These are phyloP conservation scores for Agrilus biguttatus DNA, from an alignment of 2,888 invertebrate species.

Conservation along the genomic window DNA sequence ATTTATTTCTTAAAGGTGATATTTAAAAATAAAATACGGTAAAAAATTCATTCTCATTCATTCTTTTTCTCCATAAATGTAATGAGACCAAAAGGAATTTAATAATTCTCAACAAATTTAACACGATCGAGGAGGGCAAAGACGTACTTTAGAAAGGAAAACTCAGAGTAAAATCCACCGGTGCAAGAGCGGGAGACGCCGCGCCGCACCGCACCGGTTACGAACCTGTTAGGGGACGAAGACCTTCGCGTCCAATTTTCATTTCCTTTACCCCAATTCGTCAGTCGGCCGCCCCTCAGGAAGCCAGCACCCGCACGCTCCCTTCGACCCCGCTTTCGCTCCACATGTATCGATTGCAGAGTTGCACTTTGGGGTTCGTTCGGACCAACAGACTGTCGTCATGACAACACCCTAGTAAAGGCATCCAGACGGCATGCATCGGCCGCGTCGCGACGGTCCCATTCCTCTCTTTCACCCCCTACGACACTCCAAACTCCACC, in stretches of 20 bases:
- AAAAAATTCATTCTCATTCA: too few species aligned
- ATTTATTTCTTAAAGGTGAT: too few species aligned
- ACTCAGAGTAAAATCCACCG: too few species aligned
- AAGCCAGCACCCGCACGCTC: slow-evolving; percentile 6
- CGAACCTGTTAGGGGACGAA: slow-evolving; percentile 2
- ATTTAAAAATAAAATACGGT: too few species aligned
- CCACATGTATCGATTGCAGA: slow-evolving; percentile 17
- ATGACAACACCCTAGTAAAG: slow-evolving; percentile 31
- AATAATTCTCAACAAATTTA: too few species aligned
- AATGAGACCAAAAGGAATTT: too few species aligned
- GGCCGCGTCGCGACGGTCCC: slow-evolving; percentile 8
- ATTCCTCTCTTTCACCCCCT: slow-evolving; percentile 4
- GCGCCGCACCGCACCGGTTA: too few species aligned
- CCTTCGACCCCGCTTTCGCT: neutral
- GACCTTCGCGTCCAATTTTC: slow-evolving; percentile 4
- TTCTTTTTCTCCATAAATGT: too few species aligned
- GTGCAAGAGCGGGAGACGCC: neutral
- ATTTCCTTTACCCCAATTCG: slow-evolving; percentile 13
- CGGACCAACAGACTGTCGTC: slow-evolving; percentile 21
- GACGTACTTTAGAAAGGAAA: too few species aligned
- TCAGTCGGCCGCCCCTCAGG: slow-evolving; percentile 9
- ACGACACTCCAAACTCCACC: neutral
- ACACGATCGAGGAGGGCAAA: too few species aligned
- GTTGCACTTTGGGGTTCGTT: slow-evolving; percentile 13
- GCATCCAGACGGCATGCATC: slow-evolving; percentile 27